Evolutionary conservation across 2,113 vertebrate species (phyloP).

Genomic region (Etheostoma spectabile): DNA sequence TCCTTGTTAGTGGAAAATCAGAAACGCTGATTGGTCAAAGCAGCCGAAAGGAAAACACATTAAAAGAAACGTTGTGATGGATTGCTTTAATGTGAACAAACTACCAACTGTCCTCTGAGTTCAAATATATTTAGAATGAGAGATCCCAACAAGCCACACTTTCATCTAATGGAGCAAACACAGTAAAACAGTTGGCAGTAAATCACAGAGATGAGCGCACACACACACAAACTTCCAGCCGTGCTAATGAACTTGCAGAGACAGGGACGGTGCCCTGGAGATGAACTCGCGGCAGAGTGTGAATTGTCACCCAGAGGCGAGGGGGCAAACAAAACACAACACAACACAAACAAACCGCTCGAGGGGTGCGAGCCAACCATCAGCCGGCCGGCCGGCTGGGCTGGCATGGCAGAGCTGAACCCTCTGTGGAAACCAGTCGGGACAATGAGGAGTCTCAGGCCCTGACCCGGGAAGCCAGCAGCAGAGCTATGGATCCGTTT

Average conservation of each 20-base stretch:
- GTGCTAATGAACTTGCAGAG: conserved; percentile 82
- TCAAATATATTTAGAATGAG: neutral
- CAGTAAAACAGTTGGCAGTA: neutral
- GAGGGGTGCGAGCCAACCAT: conserved; percentile 36
- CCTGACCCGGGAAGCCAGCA: neutral
- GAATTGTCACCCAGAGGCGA: conserved; percentile 81
- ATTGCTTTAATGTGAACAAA: neutral
- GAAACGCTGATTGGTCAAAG: conserved; percentile 18
- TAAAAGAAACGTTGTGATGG: neutral
- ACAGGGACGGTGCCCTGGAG: conserved; percentile 71
- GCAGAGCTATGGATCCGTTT: neutral
- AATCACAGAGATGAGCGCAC: conserved; percentile 30
- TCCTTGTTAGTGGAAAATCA: conserved; percentile 28
- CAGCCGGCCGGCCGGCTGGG: conserved; percentile 4
- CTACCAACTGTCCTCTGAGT: neutral
- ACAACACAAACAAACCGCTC: conserved; percentile 76
- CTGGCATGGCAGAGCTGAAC: conserved; percentile 21
- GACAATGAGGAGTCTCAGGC: conserved; percentile 46
- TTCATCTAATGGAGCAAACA: conserved; percentile 8
- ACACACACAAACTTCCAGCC: conserved; percentile 33
- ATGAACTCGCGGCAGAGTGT: conserved; percentile 81
- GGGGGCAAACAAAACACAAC: conserved; percentile 79
- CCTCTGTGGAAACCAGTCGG: conserved; percentile 13
- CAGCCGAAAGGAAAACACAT: conserved; percentile 16
- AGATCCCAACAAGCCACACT: neutral